phyloP scores from a whole-genome alignment of 2,113 vertebrate genomes.

The Turnix velox region DNA sequence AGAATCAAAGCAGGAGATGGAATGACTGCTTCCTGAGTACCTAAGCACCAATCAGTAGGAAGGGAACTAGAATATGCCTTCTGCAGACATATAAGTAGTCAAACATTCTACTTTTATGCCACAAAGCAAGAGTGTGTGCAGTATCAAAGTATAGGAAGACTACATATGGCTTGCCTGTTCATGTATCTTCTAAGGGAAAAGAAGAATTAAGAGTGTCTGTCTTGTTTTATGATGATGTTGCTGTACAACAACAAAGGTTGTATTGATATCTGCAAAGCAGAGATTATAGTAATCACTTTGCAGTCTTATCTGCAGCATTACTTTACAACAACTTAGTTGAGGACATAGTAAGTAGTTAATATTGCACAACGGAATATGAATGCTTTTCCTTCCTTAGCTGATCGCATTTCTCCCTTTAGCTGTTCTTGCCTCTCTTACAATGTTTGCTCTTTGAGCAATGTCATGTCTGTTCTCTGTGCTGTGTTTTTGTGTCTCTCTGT shows the following conservation, averaged over 20 bases:
- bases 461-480: not conserved
- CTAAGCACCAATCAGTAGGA: not conserved
- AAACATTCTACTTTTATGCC: not conserved
- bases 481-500: not conserved
- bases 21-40: not conserved
- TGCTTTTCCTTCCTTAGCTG: not conserved
- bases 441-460: not conserved
- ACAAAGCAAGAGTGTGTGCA: not conserved
- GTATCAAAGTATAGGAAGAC: not conserved
- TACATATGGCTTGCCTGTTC: not conserved
- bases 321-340: not conserved
- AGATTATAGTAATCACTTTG: accelerated
- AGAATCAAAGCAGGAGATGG: not conserved
- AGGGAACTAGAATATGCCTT: not conserved
- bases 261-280: not conserved
- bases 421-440: not conserved
- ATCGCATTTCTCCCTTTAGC: not conserved
- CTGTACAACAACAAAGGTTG: too few species aligned
- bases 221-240: not conserved
- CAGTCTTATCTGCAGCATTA: not conserved
- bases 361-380: not conserved
- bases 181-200: not conserved
- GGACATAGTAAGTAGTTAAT: not conserved
- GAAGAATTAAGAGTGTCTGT: not conserved
- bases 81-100: not conserved